Percentiles rank a stretch among this genome's conserved stretches.
phyloP scores from a whole-genome alignment of 2,888 invertebrate species.

The Pseudococcus jackbeardsleyi region DNA sequence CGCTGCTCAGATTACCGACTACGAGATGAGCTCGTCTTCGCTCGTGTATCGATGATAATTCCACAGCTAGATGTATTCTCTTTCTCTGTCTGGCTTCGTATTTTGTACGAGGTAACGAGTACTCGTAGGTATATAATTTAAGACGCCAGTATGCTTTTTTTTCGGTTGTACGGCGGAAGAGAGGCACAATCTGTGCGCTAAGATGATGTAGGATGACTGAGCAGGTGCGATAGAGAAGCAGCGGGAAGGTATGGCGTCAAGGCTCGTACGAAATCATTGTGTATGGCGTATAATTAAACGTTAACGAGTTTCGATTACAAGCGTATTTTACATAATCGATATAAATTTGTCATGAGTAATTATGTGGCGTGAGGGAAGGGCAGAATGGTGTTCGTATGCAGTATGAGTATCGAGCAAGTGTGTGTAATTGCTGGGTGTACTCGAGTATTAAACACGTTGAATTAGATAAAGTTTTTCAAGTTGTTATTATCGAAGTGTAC shows the following conservation, averaged over 20 bases:
- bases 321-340: constrained; percentile 19
- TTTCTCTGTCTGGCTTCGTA: no score
- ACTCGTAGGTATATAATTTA: not conserved
- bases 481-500: no score
- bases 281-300: constrained; percentile 19
- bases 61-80: not conserved
- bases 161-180: not conserved
- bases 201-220: not conserved
- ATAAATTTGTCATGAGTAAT: constrained; percentile 16
- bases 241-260: constrained; percentile 6
- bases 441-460: no score
- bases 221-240: not conserved
- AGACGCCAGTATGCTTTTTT: not conserved
- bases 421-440: not conserved
- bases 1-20: not conserved
- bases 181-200: not conserved
- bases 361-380: not conserved
- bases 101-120: not conserved
- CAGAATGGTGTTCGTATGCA: not conserved
- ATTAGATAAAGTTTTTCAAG: no score
- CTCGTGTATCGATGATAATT: not conserved
- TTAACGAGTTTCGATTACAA: constrained; percentile 27
- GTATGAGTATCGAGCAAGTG: not conserved
- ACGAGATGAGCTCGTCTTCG: not conserved
- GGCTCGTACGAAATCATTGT: not conserved